Base-by-base conservation (phyloP, 23 tunicate species). In the Clavelina lepadiformis region DNA sequence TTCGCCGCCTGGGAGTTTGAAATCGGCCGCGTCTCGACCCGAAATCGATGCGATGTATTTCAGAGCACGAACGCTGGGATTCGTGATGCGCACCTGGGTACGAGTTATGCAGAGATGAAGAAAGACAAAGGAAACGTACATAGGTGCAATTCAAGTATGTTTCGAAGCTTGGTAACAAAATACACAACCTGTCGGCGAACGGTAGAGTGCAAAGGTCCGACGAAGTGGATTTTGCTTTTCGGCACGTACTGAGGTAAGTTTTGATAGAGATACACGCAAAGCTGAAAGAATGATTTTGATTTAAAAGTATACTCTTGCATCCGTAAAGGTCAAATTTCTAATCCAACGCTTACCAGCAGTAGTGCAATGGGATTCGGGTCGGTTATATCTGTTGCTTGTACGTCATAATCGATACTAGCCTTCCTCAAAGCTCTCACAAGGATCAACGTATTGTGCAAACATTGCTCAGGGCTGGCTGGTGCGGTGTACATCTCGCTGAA, bases 301-400 rank as follows among this genome's bases (percentile, higher is more conserved):
- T 13, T n/a, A 11, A 53, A n/a, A 53, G 7, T n/a, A 53, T 53
- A n/a, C 22, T 8, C 21, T n/a, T n/a, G 59, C 7, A 53, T n/a
- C 59, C 26, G 21, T 27, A 53, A 53, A 13, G 49, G 49, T 15
- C 13, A 44, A 11, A 15, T 15, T 11, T 15, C 49, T 44, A 41
- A 15, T 41, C 15, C 49, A 41, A 41, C 11, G 49, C 86, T 66
- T 35, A 89, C 97, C 83, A 93, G 26, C 3, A 93, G 69, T 32
- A 93, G 58, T 19, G 94, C 21, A 25, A 93, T 84, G 19, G 98
- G 98, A 49, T 93, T 93, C 4, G 98, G 98, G 55, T 93, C 98
- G 26, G 98, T 93, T n/a, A 93, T 93, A 35, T 93, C 94, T 2
- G 98, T 93, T 0, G 98, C 98, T 31, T 79, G 88, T 33, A 84